Evolutionary conservation across 2,113 vertebrate genomes (phyloP), one percentile per base, ranked within the genome.

Genomic region (Vireo altiloquus): DNA sequence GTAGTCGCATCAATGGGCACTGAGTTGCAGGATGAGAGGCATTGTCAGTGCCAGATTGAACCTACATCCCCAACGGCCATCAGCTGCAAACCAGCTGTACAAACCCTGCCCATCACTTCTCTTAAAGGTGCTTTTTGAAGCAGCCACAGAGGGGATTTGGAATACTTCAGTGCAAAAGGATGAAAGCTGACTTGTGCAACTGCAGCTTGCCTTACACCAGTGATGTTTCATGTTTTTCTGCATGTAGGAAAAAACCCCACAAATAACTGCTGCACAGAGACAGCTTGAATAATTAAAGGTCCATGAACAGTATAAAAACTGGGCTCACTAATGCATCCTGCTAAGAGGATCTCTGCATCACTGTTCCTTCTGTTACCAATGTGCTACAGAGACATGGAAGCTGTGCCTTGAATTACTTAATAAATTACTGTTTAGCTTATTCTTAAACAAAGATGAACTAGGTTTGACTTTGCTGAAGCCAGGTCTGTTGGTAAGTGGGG

Each of bases 1-100:
- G 39, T 7, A 59, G 71, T 44, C 0, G 0, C 47, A 81, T 50
- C 33, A 33, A 24, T 30, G 28, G 14, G 27, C 16, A 74, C 35
- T 6, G 31, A 52, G 25, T 9, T 53, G 53, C 46, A 87, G 46
- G 37, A 54, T 64, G 66, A 93, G 46, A 76, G 35, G 27, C 3
- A 6, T 1, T 69, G 50, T 22, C 84, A 61, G 23, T 24, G 46
- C 7, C 2, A 18, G 17, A 13, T 3, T 44, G n/a, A 56, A 64
- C 24, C 8, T 49, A 52, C 53, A 87, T 17, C 18, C 70, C 15
- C 37, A 10, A 6, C 1, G 10, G 12, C n/a, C 54, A 63, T 20
- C 74, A 71, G 9, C 24, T 37, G 33, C 60, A 89, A 70, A 61
- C 5, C 65, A 80, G 30, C 37, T n/a, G 33, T 13, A 65, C 9